Evolutionary conservation across 2,888 invertebrate species (phyloP).

Genomic region (Choreutis nemorana): DNA sequence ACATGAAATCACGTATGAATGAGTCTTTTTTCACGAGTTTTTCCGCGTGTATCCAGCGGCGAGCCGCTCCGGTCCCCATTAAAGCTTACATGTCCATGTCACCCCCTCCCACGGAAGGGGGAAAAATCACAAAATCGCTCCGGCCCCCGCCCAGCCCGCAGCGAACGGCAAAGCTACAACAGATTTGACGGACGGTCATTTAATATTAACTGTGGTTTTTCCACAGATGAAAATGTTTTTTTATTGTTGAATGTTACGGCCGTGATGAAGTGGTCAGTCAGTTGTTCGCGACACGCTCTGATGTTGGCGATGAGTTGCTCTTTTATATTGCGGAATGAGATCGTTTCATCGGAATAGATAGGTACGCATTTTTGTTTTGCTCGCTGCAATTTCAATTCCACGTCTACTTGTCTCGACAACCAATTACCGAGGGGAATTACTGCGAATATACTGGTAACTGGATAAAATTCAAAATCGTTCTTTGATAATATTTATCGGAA

Average conservation of each 20-base stretch:
- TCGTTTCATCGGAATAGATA: constrained; percentile 36
- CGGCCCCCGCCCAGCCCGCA: constrained; percentile 52
- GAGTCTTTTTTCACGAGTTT: constrained; percentile 59
- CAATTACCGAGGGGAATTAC: too few relatives aligned
- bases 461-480: too few relatives aligned
- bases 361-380: constrained; percentile 10
- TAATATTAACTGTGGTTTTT: constrained; percentile 66
- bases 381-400: constrained; percentile 8
- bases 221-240: constrained; percentile 64
- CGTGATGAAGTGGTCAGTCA: constrained; percentile 57
- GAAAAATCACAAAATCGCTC: constrained; percentile 62
- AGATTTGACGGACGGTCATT: constrained; percentile 65
- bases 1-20: constrained; percentile 66
- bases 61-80: constrained; percentile 54
- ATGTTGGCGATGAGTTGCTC: constrained; percentile 48
- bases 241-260: constrained; percentile 51
- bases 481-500: too few relatives aligned
- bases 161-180: constrained; percentile 41
- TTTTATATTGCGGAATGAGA: constrained; percentile 45
- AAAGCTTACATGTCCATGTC: constrained; percentile 64
- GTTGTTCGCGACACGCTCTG: constrained; percentile 58
- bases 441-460: too few relatives aligned
- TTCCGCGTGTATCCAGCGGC: constrained; percentile 56
- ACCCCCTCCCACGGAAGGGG: constrained; percentile 22
- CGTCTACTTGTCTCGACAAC: constrained; percentile 1